Evolutionary conservation across 2,113 vertebrate species (phyloP).

Genomic region (Gymnocephalus cernua): DNA sequence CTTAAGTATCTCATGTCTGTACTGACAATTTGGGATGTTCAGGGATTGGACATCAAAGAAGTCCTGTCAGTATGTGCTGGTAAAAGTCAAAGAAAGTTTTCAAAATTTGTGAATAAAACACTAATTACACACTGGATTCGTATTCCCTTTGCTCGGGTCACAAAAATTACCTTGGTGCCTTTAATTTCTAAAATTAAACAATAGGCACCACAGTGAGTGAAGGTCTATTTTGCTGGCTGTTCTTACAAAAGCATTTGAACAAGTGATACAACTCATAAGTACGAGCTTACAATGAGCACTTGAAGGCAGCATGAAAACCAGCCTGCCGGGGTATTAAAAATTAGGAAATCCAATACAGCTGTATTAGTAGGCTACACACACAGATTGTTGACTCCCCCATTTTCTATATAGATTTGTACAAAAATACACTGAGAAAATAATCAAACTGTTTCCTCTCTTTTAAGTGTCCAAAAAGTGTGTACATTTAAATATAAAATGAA

Average conservation of each 20-base stretch:
- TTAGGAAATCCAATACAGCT: conserved; percentile 98
- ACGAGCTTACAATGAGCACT: conserved; percentile 70
- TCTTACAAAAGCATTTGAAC: conserved; percentile 31
- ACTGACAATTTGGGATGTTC: conserved; percentile 30
- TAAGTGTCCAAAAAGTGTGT: conserved; percentile 99
- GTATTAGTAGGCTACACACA: conserved; percentile 90
- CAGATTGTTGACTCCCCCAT: conserved; percentile 96
- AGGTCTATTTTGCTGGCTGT: conserved; percentile 52
- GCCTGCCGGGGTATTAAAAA: conserved; percentile 91
- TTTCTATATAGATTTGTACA: conserved; percentile 99
- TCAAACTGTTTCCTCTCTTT: conserved; percentile 98
- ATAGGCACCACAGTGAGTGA: conserved; percentile 64
- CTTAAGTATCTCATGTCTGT: conserved; percentile 2
- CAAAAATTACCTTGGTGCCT: conserved; percentile 51
- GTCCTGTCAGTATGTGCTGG: conserved; percentile 58
- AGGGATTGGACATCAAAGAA: conserved; percentile 37
- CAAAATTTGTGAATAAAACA: conserved; percentile 33
- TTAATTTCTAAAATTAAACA: conserved; percentile 44
- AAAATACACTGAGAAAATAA: conserved; percentile 99
- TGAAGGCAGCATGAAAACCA: conserved; percentile 88
- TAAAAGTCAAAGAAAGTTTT: conserved; percentile 38
- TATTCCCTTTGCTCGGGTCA: conserved; percentile 25
- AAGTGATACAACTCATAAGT: conserved; percentile 31
- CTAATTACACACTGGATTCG: conserved; percentile 37
- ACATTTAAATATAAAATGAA: conserved; percentile 99